These are phyloP conservation scores for Druon quercuslanigerum DNA, from an alignment of 1,140 invertebrate species.

Conservation along the genomic window DNA sequence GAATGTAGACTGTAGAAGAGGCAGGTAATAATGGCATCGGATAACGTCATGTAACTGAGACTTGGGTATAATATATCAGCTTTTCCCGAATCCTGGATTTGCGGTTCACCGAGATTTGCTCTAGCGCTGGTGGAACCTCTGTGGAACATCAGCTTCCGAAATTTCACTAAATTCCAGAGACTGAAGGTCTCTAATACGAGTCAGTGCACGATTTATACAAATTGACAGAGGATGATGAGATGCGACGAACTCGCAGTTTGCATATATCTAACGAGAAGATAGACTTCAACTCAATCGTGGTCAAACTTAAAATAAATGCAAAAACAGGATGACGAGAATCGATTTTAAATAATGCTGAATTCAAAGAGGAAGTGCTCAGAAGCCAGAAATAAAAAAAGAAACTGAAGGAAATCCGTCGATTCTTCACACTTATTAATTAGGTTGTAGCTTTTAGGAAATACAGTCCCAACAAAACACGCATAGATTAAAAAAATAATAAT, in stretches of 20 bases:
- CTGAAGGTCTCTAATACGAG: constrained; percentile 15
- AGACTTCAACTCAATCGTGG: not conserved
- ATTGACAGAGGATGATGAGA: constrained; percentile 26
- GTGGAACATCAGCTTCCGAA: constrained; percentile 23
- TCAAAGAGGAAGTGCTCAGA: no score
- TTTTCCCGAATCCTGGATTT: constrained; percentile 26
- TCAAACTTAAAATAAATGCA: not conserved
- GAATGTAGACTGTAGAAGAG: not conserved
- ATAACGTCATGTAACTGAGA: constrained; percentile 28
- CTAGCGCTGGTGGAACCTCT: constrained; percentile 15
- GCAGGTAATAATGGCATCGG: constrained; percentile 1
- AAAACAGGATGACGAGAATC: no score
- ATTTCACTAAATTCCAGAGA: constrained; percentile 22
- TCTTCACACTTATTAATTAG: no score
- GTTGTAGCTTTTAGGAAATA: no score
- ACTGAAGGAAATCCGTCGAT: no score
- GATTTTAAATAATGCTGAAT: no score
- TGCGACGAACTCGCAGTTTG: not conserved
- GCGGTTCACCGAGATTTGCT: constrained; percentile 23
- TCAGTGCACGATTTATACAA: constrained; percentile 29
- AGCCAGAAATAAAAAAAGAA: no score
- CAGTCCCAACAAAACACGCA: no score
- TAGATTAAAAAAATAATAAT: no score
- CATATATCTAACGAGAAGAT: not conserved
- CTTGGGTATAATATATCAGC: constrained; percentile 8